A percentile compares a stretch with the other conserved stretches of the same genome.
Conservation (phyloP, 2,113 vertebrate species). For the Sceloporus tristichus region DNA sequence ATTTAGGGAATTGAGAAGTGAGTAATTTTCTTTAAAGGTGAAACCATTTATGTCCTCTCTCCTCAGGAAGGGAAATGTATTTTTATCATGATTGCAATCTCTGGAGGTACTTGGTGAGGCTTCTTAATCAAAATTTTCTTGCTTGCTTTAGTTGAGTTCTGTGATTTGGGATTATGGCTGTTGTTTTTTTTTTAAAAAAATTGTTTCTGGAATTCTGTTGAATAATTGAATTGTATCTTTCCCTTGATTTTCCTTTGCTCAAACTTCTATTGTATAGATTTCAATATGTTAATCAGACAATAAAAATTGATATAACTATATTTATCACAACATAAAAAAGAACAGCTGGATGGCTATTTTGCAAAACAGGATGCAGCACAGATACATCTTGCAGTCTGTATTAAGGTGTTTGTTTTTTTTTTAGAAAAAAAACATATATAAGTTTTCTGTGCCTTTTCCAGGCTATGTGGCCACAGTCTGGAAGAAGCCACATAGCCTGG, state of each 20-base stretch:
- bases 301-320: too few relatives aligned
- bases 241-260: not conserved
- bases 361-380: too few relatives aligned
- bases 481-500: too few relatives aligned
- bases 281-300: not conserved
- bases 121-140: slow-evolving; percentile 23
- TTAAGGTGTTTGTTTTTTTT: too few relatives aligned
- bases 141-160: not conserved
- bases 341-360: too few relatives aligned
- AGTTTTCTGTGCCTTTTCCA: too few relatives aligned
- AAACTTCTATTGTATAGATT: not conserved
- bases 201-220: slow-evolving; percentile 3
- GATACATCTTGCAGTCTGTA: too few relatives aligned
- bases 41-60: slow-evolving; percentile 8
- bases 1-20: slow-evolving; percentile 16
- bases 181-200: not conserved
- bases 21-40: slow-evolving; percentile 32
- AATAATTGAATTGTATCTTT: not conserved
- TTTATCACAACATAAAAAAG: too few relatives aligned
- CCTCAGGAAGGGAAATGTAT: not conserved
- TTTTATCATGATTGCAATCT: slow-evolving; percentile 30
- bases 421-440: too few relatives aligned
- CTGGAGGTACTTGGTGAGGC: not conserved
- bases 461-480: too few relatives aligned
- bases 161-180: not conserved